phyloP scores from a whole-genome alignment of 2,797 vertebrate species.

The Megaceryle alcyon region DNA sequence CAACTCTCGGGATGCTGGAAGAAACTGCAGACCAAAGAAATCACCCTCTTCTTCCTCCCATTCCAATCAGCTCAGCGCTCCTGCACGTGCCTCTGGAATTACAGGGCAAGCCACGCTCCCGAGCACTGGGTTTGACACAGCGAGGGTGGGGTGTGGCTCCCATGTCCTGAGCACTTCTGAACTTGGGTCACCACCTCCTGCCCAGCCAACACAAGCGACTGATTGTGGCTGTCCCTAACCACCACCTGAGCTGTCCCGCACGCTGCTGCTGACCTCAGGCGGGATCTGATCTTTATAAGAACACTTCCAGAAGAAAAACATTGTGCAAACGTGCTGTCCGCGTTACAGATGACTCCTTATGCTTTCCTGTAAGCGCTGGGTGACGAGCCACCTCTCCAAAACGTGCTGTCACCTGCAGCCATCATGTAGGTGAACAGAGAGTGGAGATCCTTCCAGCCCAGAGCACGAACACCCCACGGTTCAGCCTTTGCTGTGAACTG shows the following conservation, averaged over 20 bases:
- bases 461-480: neutral
- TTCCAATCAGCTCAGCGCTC: neutral
- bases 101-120: neutral
- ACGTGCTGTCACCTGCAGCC: neutral
- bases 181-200: neutral
- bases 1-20: neutral
- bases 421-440: neutral
- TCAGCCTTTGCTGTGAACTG: neutral
- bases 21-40: neutral
- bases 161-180: neutral
- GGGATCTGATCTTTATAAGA: neutral
- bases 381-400: neutral
- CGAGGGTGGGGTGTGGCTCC: neutral
- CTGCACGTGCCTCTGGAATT: neutral
- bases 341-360: accelerated
- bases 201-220: neutral
- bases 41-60: neutral
- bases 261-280: neutral
- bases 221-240: neutral
- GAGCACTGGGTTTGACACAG: neutral
- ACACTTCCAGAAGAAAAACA: neutral
- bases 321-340: neutral
- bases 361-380: neutral
- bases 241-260: too few relatives aligned
- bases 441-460: neutral